Evolutionary conservation across 2,888 invertebrate species (phyloP), one percentile per base, ranked within the genome.

Genomic region (Epirrhoe alternata): DNA sequence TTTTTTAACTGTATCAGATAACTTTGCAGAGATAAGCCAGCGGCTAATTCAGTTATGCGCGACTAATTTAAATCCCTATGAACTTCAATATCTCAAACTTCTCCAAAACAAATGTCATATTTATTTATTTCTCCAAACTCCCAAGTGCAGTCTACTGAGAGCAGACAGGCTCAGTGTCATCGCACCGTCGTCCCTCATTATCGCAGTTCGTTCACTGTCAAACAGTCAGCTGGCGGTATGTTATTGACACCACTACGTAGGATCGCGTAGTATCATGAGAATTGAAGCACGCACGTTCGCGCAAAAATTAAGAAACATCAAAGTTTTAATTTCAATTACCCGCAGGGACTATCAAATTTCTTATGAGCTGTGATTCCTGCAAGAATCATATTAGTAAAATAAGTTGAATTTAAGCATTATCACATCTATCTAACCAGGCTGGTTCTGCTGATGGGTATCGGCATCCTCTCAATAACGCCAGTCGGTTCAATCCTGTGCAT

Each of bases 141-240:
- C 45, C 30, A 47, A 57, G 45, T 62, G 66, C 66, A 66, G 66
- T 62, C 62, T 57, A 35, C 56, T 57, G 53, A 59, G 54, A 53
- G 47, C 62, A 68, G 70, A 70, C 69, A 70, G 70, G 33, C 60
- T 59, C 59, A 67, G 61, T 67, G 70, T 71, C 69, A 66, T 55
- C 57, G 69, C 62, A 53, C 71, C 71, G 73, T 64, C 68, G 74
- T 74, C 70, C 72, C 70, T 51, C 65, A 69, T 67, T 70, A 74
- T 71, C 73, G 62, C 71, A 67, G 74, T 74, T 74, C 74, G 64
- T 74, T 73, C 74, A 70, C 74, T 71, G 71, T 64, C 73, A 68
- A 70, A 73, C 73, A 73, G 24, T 24, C 24, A 24, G 68, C 74
- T 70, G 72, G 57, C 53, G 61, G 54, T 55, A 38, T 64, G 72